phyloP scores from a whole-genome alignment of 2,113 vertebrate species.

The Prolemur simus region DNA sequence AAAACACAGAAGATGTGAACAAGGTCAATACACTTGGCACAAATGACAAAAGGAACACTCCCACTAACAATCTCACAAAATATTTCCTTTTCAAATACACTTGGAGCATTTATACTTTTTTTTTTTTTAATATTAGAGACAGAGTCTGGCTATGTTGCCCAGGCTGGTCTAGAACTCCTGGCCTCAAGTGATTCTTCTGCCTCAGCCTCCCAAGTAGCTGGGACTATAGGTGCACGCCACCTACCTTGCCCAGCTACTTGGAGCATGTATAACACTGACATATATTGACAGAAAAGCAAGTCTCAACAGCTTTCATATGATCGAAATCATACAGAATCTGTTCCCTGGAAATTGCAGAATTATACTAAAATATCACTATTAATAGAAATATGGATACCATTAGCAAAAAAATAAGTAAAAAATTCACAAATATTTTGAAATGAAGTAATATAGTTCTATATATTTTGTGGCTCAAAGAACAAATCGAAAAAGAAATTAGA shows the following conservation, averaged over 20 bases:
- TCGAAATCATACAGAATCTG: background rate
- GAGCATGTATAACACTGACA: background rate
- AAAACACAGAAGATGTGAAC: background rate
- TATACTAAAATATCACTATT: background rate
- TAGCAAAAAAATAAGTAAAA: background rate
- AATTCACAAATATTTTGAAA: conserved; percentile 24
- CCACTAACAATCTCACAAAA: background rate
- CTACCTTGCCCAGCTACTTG: background rate
- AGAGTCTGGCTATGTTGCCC: too few relatives aligned
- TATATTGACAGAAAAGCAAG: background rate
- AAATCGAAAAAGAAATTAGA: conserved; percentile 4
- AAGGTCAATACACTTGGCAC: background rate
- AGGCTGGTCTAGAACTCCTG: too few relatives aligned
- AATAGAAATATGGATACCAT: background rate
- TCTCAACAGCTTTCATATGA: background rate
- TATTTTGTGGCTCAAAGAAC: background rate
- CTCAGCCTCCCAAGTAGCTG: too few relatives aligned
- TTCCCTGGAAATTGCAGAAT: background rate
- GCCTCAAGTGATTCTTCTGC: too few relatives aligned
- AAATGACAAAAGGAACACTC: background rate
- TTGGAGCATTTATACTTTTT: too few relatives aligned
- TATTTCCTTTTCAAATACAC: background rate
- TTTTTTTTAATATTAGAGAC: too few relatives aligned
- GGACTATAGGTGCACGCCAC: too few relatives aligned
- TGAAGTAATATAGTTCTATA: background rate